Conservation (phyloP, 2,888 invertebrate genomes). For the Pimpla rufipes region DNA sequence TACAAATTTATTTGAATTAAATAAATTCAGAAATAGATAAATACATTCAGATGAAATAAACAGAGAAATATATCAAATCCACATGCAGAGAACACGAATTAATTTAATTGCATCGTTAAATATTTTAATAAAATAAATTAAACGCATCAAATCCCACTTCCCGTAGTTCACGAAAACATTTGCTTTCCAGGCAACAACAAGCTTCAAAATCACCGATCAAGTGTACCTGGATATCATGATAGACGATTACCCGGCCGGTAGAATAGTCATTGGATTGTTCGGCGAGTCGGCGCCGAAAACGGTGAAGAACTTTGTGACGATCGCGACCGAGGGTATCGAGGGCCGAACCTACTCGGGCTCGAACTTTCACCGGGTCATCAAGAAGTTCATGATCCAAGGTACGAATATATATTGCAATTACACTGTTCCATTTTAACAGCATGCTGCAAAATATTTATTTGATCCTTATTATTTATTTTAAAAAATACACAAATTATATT, state of each 20-base stretch:
- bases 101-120: too few relatives aligned
- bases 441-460: background rate
- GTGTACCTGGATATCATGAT: constrained; percentile 93
- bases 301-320: constrained; percentile 94
- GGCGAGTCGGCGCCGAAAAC: constrained; percentile 95
- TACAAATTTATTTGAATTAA: too few relatives aligned
- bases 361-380: constrained; percentile 94
- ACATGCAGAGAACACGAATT: too few relatives aligned
- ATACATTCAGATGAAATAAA: too few relatives aligned
- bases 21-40: too few relatives aligned
- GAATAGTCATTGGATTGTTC: constrained; percentile 95
- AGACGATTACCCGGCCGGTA: constrained; percentile 90
- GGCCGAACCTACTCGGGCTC: constrained; percentile 93
- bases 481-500: too few relatives aligned
- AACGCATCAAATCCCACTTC: too few relatives aligned
- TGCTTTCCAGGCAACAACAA: constrained; percentile 86
- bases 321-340: constrained; percentile 91
- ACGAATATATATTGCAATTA: constrained; percentile 8
- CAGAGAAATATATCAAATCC: too few relatives aligned
- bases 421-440: background rate
- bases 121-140: too few relatives aligned
- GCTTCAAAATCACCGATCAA: constrained; percentile 91
- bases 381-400: constrained; percentile 97
- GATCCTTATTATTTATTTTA: background rate
- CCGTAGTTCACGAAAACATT: background rate